Evolutionary conservation across 2,113 vertebrate genomes (phyloP), one percentile per base, ranked within the genome.

Genomic region (Oncorhynchus mykiss): DNA sequence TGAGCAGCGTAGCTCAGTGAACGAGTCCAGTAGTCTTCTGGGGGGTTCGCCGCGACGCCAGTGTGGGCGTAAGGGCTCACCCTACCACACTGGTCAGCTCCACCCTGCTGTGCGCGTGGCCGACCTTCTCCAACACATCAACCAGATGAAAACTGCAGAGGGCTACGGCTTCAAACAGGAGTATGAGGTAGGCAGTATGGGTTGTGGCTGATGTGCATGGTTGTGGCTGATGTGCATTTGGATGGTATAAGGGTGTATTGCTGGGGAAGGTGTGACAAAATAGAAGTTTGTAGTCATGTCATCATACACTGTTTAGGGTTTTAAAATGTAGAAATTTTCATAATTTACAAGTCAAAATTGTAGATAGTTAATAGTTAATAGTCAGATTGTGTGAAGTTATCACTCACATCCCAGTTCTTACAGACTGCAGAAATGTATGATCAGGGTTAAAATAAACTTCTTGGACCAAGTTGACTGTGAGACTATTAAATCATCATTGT

Each of bases 131-230:
- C 96, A 99, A 85, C 97, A 99, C 77, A 99, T 99, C 92, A 98
- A 97, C 93, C 97, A 99, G 93, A 99, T 99, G 97, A 99, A 98
- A 87, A 97, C 96, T 0, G 96, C 96, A 0, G 96, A 98, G 84
- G 97, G 96, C 78, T 99, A 99, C 0, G 97, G 97, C 85, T 99
- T 98, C 91, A 99, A 97, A 88, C 97, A 99, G 90, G 97, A 99
- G 87, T 99, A 98, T 14, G 12, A 67, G 65, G 27, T 67, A 27
- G 29, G 65, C 3, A 18, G 64, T 12, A 25, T n/a, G 24, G 24
- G 24, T 11, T 34, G 5, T 34, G 31, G 31, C 31, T 34, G 31
- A 34, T 34, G 31, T 34, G 64, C 22, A 65, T 25, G 24, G n/a
- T 25, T n/a, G 39, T 45, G 39, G 39, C 39, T 11, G 39, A 45